A percentile compares a stretch with the other conserved stretches of the same genome.
Evolutionary conservation across 2,797 vertebrate species (phyloP).

Genomic region (Melanogrammus aeglefinus): DNA sequence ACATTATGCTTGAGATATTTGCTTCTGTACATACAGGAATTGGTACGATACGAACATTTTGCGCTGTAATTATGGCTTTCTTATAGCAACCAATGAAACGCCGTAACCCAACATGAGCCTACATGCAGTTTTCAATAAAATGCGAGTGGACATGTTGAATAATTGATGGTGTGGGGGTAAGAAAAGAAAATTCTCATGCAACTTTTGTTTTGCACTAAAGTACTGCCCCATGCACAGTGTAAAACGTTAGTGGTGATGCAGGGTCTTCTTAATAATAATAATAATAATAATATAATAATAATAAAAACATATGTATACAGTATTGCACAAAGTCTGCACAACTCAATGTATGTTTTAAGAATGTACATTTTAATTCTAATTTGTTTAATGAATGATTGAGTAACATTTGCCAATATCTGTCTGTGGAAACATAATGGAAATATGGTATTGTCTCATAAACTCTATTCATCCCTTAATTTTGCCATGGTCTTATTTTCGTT

Average conservation of each 20-base stretch:
- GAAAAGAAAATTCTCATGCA: neutral
- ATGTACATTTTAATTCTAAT: constrained; percentile 58
- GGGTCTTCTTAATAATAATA: constrained; percentile 28
- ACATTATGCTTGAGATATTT: constrained; percentile 30
- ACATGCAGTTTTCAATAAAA: constrained; percentile 38
- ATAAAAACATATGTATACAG: constrained; percentile 45
- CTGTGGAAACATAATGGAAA: constrained; percentile 39
- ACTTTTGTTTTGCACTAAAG: constrained; percentile 44
- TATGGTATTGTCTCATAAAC: constrained; percentile 60
- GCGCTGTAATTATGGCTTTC: constrained; percentile 50
- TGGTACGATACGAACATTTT: constrained; percentile 13
- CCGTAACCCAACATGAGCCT: constrained; percentile 28
- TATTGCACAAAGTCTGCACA: constrained; percentile 62
- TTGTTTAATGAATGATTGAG: constrained; percentile 53
- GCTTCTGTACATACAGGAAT: constrained; percentile 29
- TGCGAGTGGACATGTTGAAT: constrained; percentile 39
- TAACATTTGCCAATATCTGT: constrained; percentile 52
- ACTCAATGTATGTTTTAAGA: constrained; percentile 58
- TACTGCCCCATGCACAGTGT: constrained; percentile 5
- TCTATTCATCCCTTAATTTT: constrained; percentile 46
- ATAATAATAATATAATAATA: constrained; percentile 11
- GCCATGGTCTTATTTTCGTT: constrained; percentile 45
- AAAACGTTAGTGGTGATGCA: constrained; percentile 41
- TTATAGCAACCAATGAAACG: constrained; percentile 12
- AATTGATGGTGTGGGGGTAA: constrained; percentile 12